Base-by-base conservation (phyloP, 35 echinoderm and acorn worm genomes). In the Apostichopus californicus region DNA sequence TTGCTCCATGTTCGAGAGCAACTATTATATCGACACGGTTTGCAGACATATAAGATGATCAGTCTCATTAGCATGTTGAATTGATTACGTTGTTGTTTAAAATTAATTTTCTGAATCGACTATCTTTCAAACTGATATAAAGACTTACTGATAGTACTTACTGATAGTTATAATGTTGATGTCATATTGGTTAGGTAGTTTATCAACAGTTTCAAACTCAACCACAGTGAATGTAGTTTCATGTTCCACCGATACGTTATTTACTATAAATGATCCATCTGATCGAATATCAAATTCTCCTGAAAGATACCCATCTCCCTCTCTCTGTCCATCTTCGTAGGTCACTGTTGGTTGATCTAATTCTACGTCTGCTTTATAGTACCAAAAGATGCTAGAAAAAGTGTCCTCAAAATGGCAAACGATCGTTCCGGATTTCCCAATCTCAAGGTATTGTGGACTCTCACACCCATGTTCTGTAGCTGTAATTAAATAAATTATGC, bases 401-500 rank as follows among this genome's bases (percentile, higher is more conserved):
- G 14, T 6, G 14, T 20, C 71, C 21, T 75, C 71, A 24, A 75
- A 75, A 8, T 18, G n/a, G 17, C 71, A 75, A 18, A 75, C 5
- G 20, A 75, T 22, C 21, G 71, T 75, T 18, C n/a, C 71, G 8
- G 12, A 18, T 18, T 18, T 75, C n/a, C 71, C 71, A 75, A 75
- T n/a, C 71, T 75, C 71, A 20, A 75, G 71, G n/a, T 75, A 75
- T n/a, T 75, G 71, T 75, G 71, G 71, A n/a, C 71, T 75, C 21
- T 85, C 18, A 60, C 81, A 85, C 20, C 12, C 71, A 20, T 5
- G 15, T 75, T 22, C n/a, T 7, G 12, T 8, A 61, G 58, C 58
- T 61, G 58, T 61, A 61, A 61, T 61, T 8, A 61, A 61, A 61
- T 61, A 61, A 46, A 46, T 46, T 46, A 46, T 46, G 34, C 34